Base-by-base conservation (phyloP, 1,140 invertebrate genomes). In the Cephus cinctus region DNA sequence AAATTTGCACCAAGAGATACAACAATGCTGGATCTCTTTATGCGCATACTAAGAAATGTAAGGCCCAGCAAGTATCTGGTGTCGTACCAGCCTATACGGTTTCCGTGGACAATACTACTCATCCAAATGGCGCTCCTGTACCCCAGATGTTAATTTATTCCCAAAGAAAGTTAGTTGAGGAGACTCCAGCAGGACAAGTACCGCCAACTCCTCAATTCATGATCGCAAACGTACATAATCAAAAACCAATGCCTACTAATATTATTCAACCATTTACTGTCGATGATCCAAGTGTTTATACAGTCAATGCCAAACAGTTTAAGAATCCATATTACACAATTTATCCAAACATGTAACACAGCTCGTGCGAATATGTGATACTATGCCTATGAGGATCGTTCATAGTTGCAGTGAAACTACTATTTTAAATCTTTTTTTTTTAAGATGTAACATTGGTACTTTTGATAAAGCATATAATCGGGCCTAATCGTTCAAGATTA, bases 1-100 rank as follows among this genome's bases (percentile, higher is more conserved):
- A 77, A 31, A 65, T 76, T 20, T 80, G 82, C 22, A 83, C 83
- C 1, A 87, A 87, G 55, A 78, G 83, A 4, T 88, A 73, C 41
- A 73, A 73, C 3, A 73, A 73, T 45, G 71, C 71, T 0, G 71
- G 71, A 0, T 71, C 68, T 0, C 50, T 73, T 1, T 73, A 73
- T 23, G 71, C 71, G 2, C 71, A 73, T 16, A 69, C 67, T 12
- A 73, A 73, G 12, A 73, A 73, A 22, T 73, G 71, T 14, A 73
- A 71, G 39, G 56, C 64, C 4, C 61, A 65, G 21, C 60, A 70
- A 41, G 4, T 53, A 6, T 52, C 54, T 5, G 34, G 20, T 5
- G 21, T 47, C 5, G 52, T 41, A 11, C 48, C 52, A 2, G 38
- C 38, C 2, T 67, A 52, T 18, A 22, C 52, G 5, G 42, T 62